phyloP scores from a whole-genome alignment of 2,797 vertebrate genomes.

The Danio choprae region DNA sequence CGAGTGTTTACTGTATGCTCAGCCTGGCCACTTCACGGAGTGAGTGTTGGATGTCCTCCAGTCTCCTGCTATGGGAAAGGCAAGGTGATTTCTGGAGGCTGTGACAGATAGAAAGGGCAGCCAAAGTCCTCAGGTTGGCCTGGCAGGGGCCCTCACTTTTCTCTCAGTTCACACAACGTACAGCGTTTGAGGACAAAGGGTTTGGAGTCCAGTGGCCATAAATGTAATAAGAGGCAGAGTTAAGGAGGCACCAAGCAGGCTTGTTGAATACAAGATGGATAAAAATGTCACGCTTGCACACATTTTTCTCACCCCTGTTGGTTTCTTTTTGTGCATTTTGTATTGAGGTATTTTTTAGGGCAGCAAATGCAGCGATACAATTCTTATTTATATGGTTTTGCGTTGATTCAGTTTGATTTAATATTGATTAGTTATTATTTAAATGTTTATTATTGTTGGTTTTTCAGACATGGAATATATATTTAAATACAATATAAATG shows the following conservation, averaged over 20 bases:
- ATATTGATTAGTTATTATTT: too few relatives aligned
- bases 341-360: too few relatives aligned
- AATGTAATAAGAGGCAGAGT: not conserved
- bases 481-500: too few relatives aligned
- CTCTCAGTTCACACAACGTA: conserved; percentile 46
- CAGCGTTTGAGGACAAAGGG: conserved; percentile 45
- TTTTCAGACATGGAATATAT: too few relatives aligned
- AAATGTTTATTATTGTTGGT: too few relatives aligned
- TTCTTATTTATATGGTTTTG: too few relatives aligned
- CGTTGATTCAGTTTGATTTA: too few relatives aligned
- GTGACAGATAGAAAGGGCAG: conserved; percentile 48
- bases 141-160: conserved; percentile 24
- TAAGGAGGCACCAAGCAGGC: not conserved
- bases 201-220: conserved; percentile 15
- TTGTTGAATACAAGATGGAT: conserved; percentile 5
- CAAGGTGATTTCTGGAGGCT: conserved; percentile 59
- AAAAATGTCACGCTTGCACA: conserved; percentile 6
- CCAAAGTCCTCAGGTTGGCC: conserved; percentile 44
- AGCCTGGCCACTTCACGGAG: conserved; percentile 13
- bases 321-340: not conserved
- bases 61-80: conserved; percentile 46
- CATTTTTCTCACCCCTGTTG: not conserved
- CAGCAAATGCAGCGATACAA: too few relatives aligned
- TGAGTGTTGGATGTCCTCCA: conserved; percentile 58
- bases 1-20: conserved; percentile 19